Percentiles rank a stretch among this genome's conserved stretches.
phyloP scores from a whole-genome alignment of 2,797 vertebrate genomes.

The Karalla daura region DNA sequence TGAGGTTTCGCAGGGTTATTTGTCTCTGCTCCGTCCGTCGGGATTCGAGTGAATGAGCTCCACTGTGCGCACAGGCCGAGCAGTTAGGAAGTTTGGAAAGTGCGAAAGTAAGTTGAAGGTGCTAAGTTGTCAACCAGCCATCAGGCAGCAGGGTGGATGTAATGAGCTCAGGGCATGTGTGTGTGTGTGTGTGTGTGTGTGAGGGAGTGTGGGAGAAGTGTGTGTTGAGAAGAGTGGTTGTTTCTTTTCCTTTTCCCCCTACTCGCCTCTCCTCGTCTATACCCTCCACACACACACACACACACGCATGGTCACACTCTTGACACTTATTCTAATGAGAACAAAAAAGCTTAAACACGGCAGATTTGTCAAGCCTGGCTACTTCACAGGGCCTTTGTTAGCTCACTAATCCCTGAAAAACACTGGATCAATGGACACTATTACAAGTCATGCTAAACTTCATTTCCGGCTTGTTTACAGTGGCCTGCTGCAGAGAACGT shows the following conservation, averaged over 20 bases:
- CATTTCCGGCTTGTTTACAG: conserved; percentile 44
- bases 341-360: conserved; percentile 31
- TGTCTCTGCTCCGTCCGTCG: conserved; percentile 48
- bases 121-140: conserved; percentile 81
- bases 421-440: conserved; percentile 49
- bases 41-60: conserved; percentile 62
- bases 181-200: conserved; percentile 21
- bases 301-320: not conserved
- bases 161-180: conserved; percentile 62
- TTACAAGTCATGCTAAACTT: conserved; percentile 39
- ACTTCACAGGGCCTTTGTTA: conserved; percentile 35
- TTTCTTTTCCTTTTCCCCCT: conserved; percentile 2
- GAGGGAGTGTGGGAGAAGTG: conserved; percentile 6
- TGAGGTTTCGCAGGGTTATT: conserved; percentile 43
- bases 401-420: conserved; percentile 34
- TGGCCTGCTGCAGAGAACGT: conserved; percentile 7
- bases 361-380: conserved; percentile 35
- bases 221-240: conserved; percentile 9
- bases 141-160: conserved; percentile 70
- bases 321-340: conserved; percentile 19
- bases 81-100: conserved; percentile 71
- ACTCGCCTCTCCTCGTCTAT: not conserved
- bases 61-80: conserved; percentile 41
- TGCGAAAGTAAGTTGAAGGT: conserved; percentile 76
- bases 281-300: not conserved